These are phyloP conservation scores for Sweltsa coloradensis DNA, from an alignment of 1,140 invertebrate genomes.

Conservation along the genomic window DNA sequence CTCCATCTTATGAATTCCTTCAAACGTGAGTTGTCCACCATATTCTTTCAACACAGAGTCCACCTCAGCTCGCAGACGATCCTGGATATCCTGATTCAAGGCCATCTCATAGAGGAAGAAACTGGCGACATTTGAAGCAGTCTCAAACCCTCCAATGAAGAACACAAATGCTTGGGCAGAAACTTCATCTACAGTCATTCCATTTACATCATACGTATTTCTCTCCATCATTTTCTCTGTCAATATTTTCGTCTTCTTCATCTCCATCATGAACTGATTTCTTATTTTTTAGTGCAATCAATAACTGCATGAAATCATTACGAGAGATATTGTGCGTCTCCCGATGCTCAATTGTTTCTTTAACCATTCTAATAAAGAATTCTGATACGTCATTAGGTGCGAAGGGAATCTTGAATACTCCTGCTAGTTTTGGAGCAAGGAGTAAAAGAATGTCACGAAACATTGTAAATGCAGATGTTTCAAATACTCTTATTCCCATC, in stretches of 20 bases:
- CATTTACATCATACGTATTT: too few species aligned
- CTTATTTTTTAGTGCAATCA: conserved; percentile 37
- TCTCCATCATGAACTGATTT: not conserved
- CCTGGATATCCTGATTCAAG: conserved; percentile 27
- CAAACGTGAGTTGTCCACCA: conserved; percentile 28
- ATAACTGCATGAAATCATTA: conserved; percentile 41
- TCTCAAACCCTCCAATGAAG: conserved; percentile 22
- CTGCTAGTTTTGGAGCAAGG: conserved; percentile 10
- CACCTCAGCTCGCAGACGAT: conserved; percentile 36
- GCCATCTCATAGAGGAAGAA: conserved; percentile 35
- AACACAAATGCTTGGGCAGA: conserved; percentile 15
- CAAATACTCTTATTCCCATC: conserved; percentile 30
- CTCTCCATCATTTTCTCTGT: too few species aligned
- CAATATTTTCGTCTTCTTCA: too few species aligned
- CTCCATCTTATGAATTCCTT: conserved; percentile 27
- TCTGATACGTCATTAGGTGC: conserved; percentile 12
- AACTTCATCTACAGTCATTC: too few species aligned
- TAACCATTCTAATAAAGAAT: conserved; percentile 34
- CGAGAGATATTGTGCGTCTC: conserved; percentile 32
- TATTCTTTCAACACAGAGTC: conserved; percentile 23
- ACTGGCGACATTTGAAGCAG: conserved; percentile 32
- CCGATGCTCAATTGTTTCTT: conserved; percentile 32
- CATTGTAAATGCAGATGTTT: conserved; percentile 8
- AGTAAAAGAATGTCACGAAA: conserved; percentile 20
- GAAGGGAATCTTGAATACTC: conserved; percentile 6